Conservation (phyloP, 2,797 vertebrate species). For the Allobates femoralis region DNA sequence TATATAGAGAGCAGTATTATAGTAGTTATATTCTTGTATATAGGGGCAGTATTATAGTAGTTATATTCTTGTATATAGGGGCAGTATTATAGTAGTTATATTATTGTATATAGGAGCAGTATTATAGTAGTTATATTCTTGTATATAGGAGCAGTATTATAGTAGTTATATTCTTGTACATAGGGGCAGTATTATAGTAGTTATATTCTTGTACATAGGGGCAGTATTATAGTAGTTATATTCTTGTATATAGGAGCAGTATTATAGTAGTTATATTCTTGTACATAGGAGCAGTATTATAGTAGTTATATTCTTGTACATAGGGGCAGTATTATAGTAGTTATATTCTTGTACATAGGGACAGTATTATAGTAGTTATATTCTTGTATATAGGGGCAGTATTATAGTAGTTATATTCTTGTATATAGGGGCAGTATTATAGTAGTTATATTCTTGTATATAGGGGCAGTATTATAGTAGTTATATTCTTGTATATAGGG, state of each 20-base stretch:
- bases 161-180: conserved; percentile 13
- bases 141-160: not conserved
- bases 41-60: not conserved
- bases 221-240: conserved; percentile 7
- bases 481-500: not conserved
- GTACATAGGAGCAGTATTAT: not conserved
- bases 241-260: not conserved
- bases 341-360: conserved; percentile 7
- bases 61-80: conserved; percentile 1
- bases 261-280: not conserved
- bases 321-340: not conserved
- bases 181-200: conserved; percentile 8
- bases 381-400: not conserved
- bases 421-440: conserved; percentile 1
- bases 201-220: conserved; percentile 13
- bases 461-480: not conserved
- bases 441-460: not conserved
- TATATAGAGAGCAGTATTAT: too few relatives aligned
- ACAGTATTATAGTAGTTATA: not conserved
- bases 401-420: conserved; percentile 15
- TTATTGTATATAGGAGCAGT: not conserved
- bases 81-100: conserved; percentile 11
- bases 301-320: conserved; percentile 9
- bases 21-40: too few relatives aligned
- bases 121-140: not conserved